Base-by-base conservation (phyloP, 2,113 vertebrate species). In the Balaeniceps rex region DNA sequence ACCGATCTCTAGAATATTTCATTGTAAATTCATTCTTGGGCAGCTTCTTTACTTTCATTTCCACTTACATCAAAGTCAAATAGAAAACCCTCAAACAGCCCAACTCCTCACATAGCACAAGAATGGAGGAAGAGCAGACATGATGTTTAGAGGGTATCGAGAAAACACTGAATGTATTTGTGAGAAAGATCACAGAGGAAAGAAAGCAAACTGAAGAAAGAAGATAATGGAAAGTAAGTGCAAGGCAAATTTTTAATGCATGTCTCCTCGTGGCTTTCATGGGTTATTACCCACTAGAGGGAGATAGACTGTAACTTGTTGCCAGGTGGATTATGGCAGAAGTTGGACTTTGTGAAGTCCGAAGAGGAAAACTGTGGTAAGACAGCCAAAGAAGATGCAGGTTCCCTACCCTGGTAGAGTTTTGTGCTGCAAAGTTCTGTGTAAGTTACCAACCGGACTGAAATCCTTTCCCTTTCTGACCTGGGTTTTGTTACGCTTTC, bases 211-310 rank as follows among this genome's bases (percentile, higher is more conserved):
- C 25, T 65, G 66, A 75, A 77, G 66, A 65, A 94, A 82, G 52
- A 63, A 72, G 61, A 61, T n/a, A 57, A 87, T 36, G 21, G 51
- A 63, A 79, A 74, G 57, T 18, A 87, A 78, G 36, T 13, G 16
- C n/a, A 57, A 91, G 40, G 61, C 52, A 89, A 76, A 69, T 79
- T 95, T 89, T 63, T 87, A 82, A 87, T 7, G 7, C 19, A 21
- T 0, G 3, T 71, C 17, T 68, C 36, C n/a, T 76, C 6, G 0
- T 33, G 71, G 77, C 78, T 95, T 94, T 95, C 69, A 44, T 40
- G 72, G 79, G 46, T 86, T 63, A 74, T 80, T 83, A 96, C 84
- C 93, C 94, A 94, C 91, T 95, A 96, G 94, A 93, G 95, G 89
- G 96, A 95, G 93, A 93, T 47, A 57, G 11, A 94, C 71, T 70